A percentile compares a stretch with the other conserved stretches of the same genome.
Conservation (phyloP, 2,797 vertebrate species). For the Lepus oiostolus region DNA sequence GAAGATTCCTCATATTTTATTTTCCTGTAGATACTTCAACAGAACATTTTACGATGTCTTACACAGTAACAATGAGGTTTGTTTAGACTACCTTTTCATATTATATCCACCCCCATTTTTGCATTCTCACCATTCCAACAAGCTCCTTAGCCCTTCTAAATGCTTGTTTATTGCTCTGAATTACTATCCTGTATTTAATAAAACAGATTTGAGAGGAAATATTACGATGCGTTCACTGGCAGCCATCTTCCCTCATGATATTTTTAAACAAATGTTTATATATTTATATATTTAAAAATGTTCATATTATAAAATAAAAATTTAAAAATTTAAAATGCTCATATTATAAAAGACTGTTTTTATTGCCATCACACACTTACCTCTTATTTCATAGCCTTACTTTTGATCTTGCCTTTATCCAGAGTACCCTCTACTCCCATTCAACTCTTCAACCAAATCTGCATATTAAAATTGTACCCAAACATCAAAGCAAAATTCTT, state of each 20-base stretch:
- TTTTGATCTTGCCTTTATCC: not conserved
- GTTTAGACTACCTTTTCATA: not conserved
- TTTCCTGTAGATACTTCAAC: conserved; percentile 15
- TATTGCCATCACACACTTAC: not conserved
- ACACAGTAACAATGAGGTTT: not conserved
- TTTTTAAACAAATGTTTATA: not conserved
- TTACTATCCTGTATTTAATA: not conserved
- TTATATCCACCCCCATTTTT: not conserved
- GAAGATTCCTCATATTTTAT: not conserved
- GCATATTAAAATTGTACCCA: not conserved
- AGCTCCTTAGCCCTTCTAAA: not conserved
- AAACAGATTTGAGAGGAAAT: not conserved
- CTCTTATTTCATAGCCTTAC: not conserved
- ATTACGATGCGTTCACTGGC: not conserved
- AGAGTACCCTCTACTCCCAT: not conserved
- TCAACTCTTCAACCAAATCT: not conserved
- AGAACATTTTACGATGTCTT: not conserved
- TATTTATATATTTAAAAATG: no score
- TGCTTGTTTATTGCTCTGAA: not conserved
- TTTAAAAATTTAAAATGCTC: not conserved
- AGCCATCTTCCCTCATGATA: not conserved
- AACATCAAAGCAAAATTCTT: not conserved
- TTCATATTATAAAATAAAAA: not conserved
- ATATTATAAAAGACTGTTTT: not conserved
- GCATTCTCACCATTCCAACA: not conserved